Evolutionary conservation across 1,140 invertebrate species (phyloP).

Genomic region (Meloidogyne exigua): DNA sequence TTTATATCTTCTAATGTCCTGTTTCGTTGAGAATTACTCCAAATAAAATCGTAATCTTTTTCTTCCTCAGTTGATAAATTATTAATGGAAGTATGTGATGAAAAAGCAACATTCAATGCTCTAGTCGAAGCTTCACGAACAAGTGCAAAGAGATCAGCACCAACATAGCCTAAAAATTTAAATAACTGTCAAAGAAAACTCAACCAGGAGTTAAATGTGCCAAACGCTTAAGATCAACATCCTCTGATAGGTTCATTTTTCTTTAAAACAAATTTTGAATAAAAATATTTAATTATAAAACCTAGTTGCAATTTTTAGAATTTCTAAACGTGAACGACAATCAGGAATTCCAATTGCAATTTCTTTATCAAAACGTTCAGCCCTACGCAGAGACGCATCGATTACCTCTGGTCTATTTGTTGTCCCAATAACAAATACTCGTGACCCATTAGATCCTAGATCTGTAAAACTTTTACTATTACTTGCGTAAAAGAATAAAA

Average conservation of each 20-base stretch:
- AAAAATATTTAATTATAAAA: constrained; percentile 19
- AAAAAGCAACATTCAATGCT: constrained; percentile 70
- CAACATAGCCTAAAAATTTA: constrained; percentile 73
- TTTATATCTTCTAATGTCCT: constrained; percentile 41
- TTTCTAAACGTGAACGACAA: constrained; percentile 72
- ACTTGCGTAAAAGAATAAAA: neutral
- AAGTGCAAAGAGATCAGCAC: constrained; percentile 84
- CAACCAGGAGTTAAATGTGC: constrained; percentile 84
- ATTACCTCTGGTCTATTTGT: constrained; percentile 88
- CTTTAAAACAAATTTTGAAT: constrained; percentile 44
- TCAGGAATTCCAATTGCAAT: constrained; percentile 89
- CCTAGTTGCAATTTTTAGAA: constrained; percentile 53
- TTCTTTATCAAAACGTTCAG: constrained; percentile 89
- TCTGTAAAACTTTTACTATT: constrained; percentile 9
- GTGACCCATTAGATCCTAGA: neutral
- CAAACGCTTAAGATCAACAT: constrained; percentile 68
- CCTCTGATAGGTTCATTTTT: constrained; percentile 72
- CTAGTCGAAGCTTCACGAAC: constrained; percentile 80
- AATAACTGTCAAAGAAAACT: neutral
- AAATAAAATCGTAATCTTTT: neutral
- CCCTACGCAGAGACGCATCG: constrained; percentile 84
- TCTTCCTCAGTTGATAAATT: neutral
- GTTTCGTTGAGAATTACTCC: neutral
- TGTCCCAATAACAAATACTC: constrained; percentile 84
- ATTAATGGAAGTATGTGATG: neutral